These are phyloP conservation scores for Metallyticus violacea DNA, from an alignment of 2,888 invertebrate species.

Conservation along the genomic window DNA sequence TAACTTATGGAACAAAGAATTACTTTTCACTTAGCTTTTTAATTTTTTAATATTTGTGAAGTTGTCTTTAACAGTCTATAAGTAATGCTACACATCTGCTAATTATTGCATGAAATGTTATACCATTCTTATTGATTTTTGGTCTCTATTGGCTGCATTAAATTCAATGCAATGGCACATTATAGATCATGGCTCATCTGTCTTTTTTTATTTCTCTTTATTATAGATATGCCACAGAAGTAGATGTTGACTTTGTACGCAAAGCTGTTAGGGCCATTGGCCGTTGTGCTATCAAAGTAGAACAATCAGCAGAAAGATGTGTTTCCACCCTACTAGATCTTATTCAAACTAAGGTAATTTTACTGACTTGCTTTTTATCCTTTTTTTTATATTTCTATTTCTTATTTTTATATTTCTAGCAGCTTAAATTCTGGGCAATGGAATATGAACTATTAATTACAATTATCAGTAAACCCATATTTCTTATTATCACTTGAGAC, in stretches of 20 bases:
- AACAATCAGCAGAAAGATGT: conserved; percentile 96
- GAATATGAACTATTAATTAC: too few species aligned
- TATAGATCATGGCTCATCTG: neutral
- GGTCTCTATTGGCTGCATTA: neutral
- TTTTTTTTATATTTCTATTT: too few species aligned
- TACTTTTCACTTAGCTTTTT: too few species aligned
- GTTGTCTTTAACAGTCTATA: too few species aligned
- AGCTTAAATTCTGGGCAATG: too few species aligned
- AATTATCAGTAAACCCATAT: too few species aligned
- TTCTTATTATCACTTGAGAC: too few species aligned
- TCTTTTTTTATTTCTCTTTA: neutral
- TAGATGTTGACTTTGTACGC: conserved; percentile 98
- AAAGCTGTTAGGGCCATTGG: conserved; percentile 99
- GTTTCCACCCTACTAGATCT: conserved; percentile 95
- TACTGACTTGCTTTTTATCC: neutral
- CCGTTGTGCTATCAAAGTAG: conserved; percentile 96
- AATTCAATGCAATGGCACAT: too few species aligned
- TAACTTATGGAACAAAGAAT: too few species aligned
- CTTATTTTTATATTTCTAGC: too few species aligned
- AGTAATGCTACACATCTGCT: too few species aligned
- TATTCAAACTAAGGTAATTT: conserved; percentile 91
- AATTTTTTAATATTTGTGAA: too few species aligned
- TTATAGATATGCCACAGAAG: conserved; percentile 85
- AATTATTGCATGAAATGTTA: neutral
- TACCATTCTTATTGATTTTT: neutral